Evolutionary conservation across 2,113 vertebrate genomes (phyloP).

Genomic region (Otolemur garnettii): DNA sequence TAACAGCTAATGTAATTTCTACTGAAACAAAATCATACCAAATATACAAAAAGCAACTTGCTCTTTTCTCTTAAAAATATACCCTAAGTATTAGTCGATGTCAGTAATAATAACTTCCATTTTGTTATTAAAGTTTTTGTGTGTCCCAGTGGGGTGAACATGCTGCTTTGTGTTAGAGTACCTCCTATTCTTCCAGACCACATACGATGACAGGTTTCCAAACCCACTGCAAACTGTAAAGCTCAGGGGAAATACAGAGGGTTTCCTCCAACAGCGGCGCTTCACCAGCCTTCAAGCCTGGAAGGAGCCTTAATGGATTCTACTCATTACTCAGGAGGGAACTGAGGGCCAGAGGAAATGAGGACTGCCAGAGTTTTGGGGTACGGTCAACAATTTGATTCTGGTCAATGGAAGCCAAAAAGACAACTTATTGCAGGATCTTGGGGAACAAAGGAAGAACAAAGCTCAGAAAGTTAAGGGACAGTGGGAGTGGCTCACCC

Average conservation of each 20-base stretch:
- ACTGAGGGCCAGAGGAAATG: background rate
- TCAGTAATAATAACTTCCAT: background rate
- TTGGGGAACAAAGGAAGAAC: background rate
- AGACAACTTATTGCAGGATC: background rate
- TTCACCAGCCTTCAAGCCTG: background rate
- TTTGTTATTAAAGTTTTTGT: background rate
- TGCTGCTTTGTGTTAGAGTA: background rate
- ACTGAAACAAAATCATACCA: conserved; percentile 12
- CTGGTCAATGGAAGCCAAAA: background rate
- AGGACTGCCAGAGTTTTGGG: background rate
- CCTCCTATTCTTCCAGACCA: background rate
- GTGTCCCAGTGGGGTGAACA: background rate
- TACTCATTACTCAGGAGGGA: background rate
- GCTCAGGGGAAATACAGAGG: background rate
- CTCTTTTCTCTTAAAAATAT: conserved; percentile 32
- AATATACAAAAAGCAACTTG: background rate
- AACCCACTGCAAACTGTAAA: background rate
- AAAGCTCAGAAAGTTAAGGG: background rate
- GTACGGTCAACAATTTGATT: background rate
- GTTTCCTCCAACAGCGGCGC: no score
- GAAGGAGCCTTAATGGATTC: background rate
- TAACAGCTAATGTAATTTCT: background rate
- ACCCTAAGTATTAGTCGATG: background rate
- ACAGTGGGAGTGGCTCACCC: background rate
- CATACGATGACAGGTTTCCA: background rate